Conservation (phyloP, 2,797 vertebrate genomes). For the Cuniculus paca region DNA sequence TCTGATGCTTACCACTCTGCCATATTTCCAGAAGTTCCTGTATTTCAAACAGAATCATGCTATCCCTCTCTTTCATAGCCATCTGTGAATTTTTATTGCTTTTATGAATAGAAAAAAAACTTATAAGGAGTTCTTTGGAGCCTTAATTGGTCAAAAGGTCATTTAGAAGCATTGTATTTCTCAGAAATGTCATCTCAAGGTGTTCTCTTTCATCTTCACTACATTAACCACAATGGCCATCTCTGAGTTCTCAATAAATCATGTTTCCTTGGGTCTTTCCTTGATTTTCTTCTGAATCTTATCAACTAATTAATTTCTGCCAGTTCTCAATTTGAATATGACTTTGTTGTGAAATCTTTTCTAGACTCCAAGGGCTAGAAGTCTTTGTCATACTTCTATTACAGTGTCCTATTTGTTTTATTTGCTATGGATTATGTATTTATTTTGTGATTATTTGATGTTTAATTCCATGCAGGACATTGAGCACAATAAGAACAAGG, state of each 20-base stretch:
- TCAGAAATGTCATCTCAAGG: neutral
- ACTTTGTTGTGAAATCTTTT: neutral
- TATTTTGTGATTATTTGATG: conserved; percentile 39
- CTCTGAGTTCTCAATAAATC: neutral
- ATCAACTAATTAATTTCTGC: conserved; percentile 21
- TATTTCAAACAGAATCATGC: neutral
- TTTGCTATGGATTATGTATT: neutral
- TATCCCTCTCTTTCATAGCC: neutral
- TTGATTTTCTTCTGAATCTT: neutral
- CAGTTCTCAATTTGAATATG: neutral
- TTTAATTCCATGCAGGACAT: neutral
- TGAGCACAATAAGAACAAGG: neutral
- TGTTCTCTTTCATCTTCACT: neutral
- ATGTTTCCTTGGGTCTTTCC: neutral
- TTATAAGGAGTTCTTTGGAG: neutral
- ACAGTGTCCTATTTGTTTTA: neutral
- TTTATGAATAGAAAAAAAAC: neutral
- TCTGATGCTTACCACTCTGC: neutral
- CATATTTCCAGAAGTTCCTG: neutral
- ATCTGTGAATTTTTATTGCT: neutral
- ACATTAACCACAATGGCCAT: neutral
- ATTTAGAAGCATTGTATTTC: neutral
- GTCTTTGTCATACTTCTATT: neutral
- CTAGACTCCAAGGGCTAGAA: neutral
- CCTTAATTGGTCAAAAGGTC: neutral